phyloP scores from a whole-genome alignment of 2,888 invertebrate species.

The Agrotis exclamationis region DNA sequence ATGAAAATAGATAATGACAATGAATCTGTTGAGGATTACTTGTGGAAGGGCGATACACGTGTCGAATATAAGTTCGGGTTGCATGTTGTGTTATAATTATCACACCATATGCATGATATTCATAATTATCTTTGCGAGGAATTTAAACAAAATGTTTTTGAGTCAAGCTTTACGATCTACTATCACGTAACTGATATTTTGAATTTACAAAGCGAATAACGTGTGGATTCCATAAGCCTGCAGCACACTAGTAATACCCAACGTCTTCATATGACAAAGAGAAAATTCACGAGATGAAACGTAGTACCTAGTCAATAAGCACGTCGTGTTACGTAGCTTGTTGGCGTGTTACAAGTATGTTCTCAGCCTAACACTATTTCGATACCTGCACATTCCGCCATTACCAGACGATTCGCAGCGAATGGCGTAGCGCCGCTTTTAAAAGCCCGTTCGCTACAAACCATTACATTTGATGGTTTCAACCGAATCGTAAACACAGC shows the following conservation, averaged over 20 bases:
- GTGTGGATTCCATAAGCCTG: too few species aligned
- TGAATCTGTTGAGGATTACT: not conserved
- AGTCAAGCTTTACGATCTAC: not conserved
- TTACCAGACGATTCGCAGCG: constrained; percentile 25
- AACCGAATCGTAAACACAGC: constrained; percentile 59
- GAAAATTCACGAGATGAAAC: not conserved
- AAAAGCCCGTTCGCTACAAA: constrained; percentile 33
- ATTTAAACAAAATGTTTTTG: not conserved
- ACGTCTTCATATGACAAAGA: not conserved
- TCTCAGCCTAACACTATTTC: constrained; percentile 9
- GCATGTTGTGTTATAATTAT: not conserved
- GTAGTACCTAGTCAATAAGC: not conserved
- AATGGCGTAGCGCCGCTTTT: constrained; percentile 44
- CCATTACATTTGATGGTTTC: constrained; percentile 54
- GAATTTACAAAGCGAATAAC: not conserved
- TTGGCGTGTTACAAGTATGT: not conserved
- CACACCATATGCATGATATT: not conserved
- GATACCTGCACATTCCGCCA: constrained; percentile 32
- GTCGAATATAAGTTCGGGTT: not conserved
- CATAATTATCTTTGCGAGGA: not conserved
- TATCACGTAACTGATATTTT: not conserved
- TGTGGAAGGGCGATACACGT: not conserved
- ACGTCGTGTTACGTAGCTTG: not conserved
- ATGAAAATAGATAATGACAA: too few species aligned
- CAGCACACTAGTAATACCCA: not conserved